Conservation (phyloP, 2,797 vertebrate genomes). For the Propithecus deckenii region DNA sequence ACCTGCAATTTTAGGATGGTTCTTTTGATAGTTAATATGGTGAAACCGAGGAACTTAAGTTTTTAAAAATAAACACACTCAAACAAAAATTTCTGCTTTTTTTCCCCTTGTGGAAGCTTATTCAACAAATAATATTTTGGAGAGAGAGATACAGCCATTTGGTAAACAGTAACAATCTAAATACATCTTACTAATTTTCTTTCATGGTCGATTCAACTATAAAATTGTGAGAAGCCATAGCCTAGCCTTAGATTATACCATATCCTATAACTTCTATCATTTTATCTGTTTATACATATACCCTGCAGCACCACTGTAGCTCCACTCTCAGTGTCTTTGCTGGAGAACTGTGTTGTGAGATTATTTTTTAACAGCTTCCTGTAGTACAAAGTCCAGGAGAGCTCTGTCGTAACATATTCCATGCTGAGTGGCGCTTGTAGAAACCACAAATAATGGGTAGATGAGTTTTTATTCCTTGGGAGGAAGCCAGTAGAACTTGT, state of each 20-base stretch:
- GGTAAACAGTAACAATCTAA: background rate
- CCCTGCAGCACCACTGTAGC: background rate
- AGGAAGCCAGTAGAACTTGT: background rate
- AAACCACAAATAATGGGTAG: background rate
- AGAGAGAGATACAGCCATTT: background rate
- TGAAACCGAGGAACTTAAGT: background rate
- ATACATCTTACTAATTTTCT: background rate
- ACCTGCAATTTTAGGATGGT: background rate
- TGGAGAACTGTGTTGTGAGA: background rate
- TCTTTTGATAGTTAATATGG: background rate
- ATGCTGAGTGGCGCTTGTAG: background rate
- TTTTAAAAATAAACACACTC: background rate
- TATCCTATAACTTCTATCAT: background rate
- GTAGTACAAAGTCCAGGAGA: background rate
- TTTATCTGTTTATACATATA: background rate
- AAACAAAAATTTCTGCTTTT: background rate
- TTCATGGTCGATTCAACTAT: background rate
- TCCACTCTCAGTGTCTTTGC: background rate
- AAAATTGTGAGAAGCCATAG: background rate
- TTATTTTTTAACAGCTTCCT: background rate
- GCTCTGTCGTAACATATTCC: constrained; percentile 1
- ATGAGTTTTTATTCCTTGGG: constrained; percentile 7
- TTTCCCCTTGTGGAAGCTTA: background rate
- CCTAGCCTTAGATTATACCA: background rate
- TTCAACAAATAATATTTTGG: constrained; percentile 1